These are phyloP conservation scores for Atethmia centrago DNA, from an alignment of 2,888 invertebrate species.

Conservation along the genomic window DNA sequence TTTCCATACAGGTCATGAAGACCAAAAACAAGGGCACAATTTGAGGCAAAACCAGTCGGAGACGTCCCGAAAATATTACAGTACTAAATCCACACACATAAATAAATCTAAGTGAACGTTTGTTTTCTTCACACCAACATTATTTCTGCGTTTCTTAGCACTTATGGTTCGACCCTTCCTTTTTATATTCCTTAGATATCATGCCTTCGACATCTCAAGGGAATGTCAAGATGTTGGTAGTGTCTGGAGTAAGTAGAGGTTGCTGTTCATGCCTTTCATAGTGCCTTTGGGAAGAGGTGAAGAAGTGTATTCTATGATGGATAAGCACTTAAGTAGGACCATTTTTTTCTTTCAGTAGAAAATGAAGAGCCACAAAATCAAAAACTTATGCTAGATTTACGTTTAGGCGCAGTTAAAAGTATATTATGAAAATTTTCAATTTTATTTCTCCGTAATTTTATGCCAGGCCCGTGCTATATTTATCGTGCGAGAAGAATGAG, in stretches of 20 bases:
- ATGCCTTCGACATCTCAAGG: constrained; percentile 3
- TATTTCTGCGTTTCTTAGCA: constrained; percentile 5
- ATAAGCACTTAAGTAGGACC: neutral
- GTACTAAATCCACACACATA: constrained; percentile 10
- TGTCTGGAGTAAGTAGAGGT: neutral
- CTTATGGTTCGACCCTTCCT: constrained; percentile 4
- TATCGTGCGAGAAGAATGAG: too few species aligned
- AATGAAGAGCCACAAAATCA: neutral
- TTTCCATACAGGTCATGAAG: neutral
- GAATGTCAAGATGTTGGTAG: neutral
- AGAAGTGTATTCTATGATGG: neutral
- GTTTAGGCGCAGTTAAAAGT: neutral
- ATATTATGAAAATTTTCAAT: too few species aligned
- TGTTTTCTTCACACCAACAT: constrained; percentile 7
- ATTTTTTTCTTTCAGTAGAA: neutral
- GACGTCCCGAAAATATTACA: constrained; percentile 5
- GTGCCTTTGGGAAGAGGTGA: neutral
- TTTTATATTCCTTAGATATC: neutral
- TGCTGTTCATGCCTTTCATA: constrained; percentile 1
- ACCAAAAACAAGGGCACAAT: neutral
- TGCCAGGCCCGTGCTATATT: too few species aligned
- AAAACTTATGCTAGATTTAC: neutral
- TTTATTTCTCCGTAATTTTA: too few species aligned
- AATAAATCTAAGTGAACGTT: constrained; percentile 33
- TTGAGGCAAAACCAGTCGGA: constrained; percentile 1